Evolutionary conservation across 1,140 invertebrate species (phyloP), one percentile per base, ranked within the genome.

Genomic region (Cydia fagiglandana): DNA sequence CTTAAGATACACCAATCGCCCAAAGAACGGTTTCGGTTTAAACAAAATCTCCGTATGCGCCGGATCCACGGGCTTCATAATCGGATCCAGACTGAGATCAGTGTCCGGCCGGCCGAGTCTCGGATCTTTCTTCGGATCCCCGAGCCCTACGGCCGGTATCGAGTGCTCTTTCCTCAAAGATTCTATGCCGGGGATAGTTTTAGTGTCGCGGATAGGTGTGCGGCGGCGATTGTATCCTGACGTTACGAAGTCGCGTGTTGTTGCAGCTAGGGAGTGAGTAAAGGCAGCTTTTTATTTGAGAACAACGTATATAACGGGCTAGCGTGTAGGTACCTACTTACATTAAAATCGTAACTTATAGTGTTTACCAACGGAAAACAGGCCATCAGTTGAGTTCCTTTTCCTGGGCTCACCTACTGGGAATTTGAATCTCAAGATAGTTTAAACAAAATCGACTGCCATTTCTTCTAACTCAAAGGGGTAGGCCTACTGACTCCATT

Each of bases 91-190:
- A 7, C 41, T 64, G 0, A 81, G 41, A 53, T 83, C 79, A 13
- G 79, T 81, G 47, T 81, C 75, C 10, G 80, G 80, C 38, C 81
- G 76, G 0, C 20, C 73, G 0, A 86, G 74, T 74, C 77, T 78
- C 9, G 84, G 84, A 64, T 86, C 83, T 34, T 81, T 73, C 70
- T 80, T 76, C 17, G 80, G 76, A 73, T 83, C 80, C 17, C 81
- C 84, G 2, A 85, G 77, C 7, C 80, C 81, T 7, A 85, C 76
- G 12, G 82, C 80, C 12, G 73, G 41, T 17, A 85, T 79, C 24
- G 82, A 81, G 78, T 84, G 79, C 4, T 76, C 81, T 64, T 82
- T 80, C 73, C 30, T 75, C 45, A 85, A 15, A 17, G 78, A 50
- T 1, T 66, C 53, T 50, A 78, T 61, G 13, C 77, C 78, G 24